phyloP scores from a whole-genome alignment of 1,140 invertebrate species.

The Diorhabda sublineata region DNA sequence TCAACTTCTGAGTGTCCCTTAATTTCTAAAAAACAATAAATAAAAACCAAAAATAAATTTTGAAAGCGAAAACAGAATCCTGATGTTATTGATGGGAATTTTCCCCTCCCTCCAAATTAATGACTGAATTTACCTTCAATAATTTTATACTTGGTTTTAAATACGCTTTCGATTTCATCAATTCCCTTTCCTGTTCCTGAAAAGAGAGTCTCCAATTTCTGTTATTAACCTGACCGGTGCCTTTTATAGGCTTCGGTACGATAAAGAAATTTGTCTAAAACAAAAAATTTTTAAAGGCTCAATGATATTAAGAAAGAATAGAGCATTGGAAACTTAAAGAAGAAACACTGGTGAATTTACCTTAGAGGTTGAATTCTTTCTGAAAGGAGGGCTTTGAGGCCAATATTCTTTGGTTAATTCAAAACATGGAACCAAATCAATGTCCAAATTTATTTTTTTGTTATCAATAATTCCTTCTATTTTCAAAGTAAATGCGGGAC shows the following conservation, averaged over 20 bases:
- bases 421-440: conserved; percentile 42
- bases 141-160: conserved; percentile 36
- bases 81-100: too few relatives aligned
- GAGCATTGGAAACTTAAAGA: not conserved
- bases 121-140: conserved; percentile 28
- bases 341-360: conserved; percentile 1
- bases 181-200: conserved; percentile 37
- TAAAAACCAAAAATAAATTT: too few relatives aligned
- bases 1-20: conserved; percentile 45
- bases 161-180: conserved; percentile 18
- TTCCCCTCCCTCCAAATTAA: not conserved
- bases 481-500: conserved; percentile 40
- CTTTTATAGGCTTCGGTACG: conserved; percentile 27
- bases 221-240: not conserved
- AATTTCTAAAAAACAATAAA: conserved; percentile 44
- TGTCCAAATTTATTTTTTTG: conserved; percentile 25
- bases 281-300: not conserved
- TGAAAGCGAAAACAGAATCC: too few relatives aligned
- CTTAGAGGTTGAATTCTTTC: conserved; percentile 15
- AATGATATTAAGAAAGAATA: too few relatives aligned
- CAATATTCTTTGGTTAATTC: conserved; percentile 29
- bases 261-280: conserved; percentile 28
- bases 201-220: conserved; percentile 38
- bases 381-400: conserved; percentile 24
- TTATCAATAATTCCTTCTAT: conserved; percentile 22